Base-by-base conservation (phyloP, 2,888 invertebrate genomes). In the Clunio marinus region DNA sequence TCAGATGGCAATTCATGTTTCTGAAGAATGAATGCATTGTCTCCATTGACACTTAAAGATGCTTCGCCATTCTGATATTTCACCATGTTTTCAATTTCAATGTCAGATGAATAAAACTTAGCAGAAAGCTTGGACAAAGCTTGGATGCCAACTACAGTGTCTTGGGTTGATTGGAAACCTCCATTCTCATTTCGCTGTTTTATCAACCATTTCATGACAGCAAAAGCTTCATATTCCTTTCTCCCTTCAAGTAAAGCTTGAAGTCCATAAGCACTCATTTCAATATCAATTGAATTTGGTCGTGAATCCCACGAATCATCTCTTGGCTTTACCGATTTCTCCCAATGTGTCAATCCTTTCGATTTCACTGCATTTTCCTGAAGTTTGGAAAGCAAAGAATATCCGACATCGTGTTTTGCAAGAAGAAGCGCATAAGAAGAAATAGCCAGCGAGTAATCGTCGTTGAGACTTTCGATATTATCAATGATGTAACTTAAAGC, bases 261-360 rank as follows among this genome's bases (percentile, higher is more conserved):
- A 69, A 97, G 80, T 0, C 88, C 90, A 77, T 96, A 97, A 0
- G 95, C 87, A 0, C 96, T 95, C 72, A 93, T 91, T 77, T 93
- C 91, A 2, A 96, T 80, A 72, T 77, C 76, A 1, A 88, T 84
- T 0, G 88, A 85, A 71, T 84, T 83, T 0, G 88, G 85, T 68
- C 85, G 77, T 32, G 77, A 75, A 65, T 77, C 78, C 84, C 86
- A 84, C 0, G 85, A 84, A 76, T 86, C 78, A 68, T 83, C 83
- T 20, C 74, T 73, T 68, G 77, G 73, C 1, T 78, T 76, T 13
- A 79, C 76, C 1, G 78, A 83, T 70, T 88, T 88, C 51, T 86
- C 85, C 95, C 95, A 96, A 88, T 91, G 93, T 73, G 87, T 87
- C 73, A 84, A 82, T 67, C 87, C 88, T 1, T 73, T 82, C 65